Conservation (phyloP, 2,888 invertebrate genomes). For the Keiferia lycopersicella region DNA sequence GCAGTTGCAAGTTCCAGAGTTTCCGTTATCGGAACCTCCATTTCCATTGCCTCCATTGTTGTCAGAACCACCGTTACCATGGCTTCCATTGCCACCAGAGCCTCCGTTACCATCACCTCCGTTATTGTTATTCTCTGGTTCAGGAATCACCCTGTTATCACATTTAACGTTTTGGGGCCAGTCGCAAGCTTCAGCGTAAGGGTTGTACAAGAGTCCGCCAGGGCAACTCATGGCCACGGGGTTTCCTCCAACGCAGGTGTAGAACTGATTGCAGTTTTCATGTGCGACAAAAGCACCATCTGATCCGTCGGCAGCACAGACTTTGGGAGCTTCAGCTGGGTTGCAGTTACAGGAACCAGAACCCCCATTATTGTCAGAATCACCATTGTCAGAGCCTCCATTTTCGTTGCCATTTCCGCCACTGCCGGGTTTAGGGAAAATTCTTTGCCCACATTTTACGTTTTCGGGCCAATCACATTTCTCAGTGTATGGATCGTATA, state of each 20-base stretch:
- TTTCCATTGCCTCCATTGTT: conserved; percentile 23
- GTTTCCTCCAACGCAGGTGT: conserved; percentile 21
- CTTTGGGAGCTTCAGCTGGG: conserved; percentile 44
- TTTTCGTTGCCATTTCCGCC: conserved; percentile 22
- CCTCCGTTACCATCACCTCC: conserved; percentile 16
- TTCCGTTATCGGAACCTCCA: conserved; percentile 23
- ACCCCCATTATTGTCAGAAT: conserved; percentile 1
- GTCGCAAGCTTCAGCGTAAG: conserved; percentile 32
- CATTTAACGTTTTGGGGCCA: conserved; percentile 35
- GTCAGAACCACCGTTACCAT: neutral
- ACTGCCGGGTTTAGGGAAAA: conserved; percentile 30
- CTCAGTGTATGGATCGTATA: neutral
- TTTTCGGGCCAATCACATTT: conserved; percentile 33
- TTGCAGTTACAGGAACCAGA: conserved; percentile 38
- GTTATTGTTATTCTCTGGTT: conserved; percentile 2
- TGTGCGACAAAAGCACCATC: conserved; percentile 38
- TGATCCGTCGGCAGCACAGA: conserved; percentile 45
- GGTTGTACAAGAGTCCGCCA: conserved; percentile 29
- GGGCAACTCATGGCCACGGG: conserved; percentile 23
- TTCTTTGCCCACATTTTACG: conserved; percentile 47
- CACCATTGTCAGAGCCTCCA: conserved; percentile 22
- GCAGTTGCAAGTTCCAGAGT: conserved; percentile 28
- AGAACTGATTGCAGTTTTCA: conserved; percentile 34
- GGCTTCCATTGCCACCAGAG: too few species aligned
- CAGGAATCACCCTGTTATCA: conserved; percentile 32